phyloP scores from a whole-genome alignment of 37 sponge, comb jelly and placozoan species.

The Ephydatia muelleri region DNA sequence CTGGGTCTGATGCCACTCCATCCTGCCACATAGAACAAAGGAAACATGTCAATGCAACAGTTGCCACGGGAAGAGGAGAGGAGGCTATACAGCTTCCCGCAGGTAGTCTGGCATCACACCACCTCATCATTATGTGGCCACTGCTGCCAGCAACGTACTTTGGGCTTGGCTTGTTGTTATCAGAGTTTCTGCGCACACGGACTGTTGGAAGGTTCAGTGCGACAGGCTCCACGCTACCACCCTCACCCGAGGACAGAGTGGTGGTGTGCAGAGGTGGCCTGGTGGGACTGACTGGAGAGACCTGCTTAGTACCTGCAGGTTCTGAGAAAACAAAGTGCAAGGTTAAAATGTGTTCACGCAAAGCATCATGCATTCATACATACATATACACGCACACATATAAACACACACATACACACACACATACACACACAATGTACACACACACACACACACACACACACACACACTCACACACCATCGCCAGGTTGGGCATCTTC shows the following conservation, averaged over 20 bases:
- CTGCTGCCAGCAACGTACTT: background rate
- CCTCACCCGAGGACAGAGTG: slow-evolving; percentile 5
- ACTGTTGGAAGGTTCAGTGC: slow-evolving; percentile 21
- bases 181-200: slow-evolving; percentile 37
- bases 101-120: background rate
- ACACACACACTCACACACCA: background rate
- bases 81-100: background rate
- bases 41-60: background rate
- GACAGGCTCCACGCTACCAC: background rate
- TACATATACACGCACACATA: background rate
- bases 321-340: slow-evolving; percentile 1
- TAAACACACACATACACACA: background rate
- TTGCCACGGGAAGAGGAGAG: background rate
- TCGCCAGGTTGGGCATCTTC: background rate
- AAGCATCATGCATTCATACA: background rate
- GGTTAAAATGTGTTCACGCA: background rate
- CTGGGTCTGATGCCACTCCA: slow-evolving; percentile 75
- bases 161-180: slow-evolving; percentile 42
- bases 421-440: background rate
- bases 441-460: background rate
- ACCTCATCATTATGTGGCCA: background rate
- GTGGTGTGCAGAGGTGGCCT: slow-evolving; percentile 7
- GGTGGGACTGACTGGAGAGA: slow-evolving; percentile 50
- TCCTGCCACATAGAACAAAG: slow-evolving; percentile 23
- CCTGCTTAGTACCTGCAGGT: slow-evolving; percentile 10